Conservation (phyloP, 2,113 vertebrate species). For the Chamaetylas fuelleborni region DNA sequence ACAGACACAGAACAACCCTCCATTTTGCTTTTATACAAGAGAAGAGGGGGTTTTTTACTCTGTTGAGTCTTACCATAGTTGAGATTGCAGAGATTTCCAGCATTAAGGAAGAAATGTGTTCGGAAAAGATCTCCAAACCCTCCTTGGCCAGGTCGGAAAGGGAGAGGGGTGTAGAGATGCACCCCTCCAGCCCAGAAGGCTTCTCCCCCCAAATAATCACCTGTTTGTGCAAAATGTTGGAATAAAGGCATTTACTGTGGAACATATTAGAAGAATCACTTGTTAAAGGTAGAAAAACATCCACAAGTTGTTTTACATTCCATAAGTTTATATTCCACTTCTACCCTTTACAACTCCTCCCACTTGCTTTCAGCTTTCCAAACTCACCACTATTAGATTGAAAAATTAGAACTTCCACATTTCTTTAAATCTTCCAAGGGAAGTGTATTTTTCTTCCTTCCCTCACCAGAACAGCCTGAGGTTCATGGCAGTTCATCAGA, state of each 20-base stretch:
- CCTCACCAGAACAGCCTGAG: background rate
- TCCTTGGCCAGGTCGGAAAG: conserved; percentile 87
- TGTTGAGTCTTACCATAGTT: conserved; percentile 83
- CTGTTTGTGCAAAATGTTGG: conserved; percentile 53
- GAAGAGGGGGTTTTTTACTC: background rate
- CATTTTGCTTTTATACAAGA: background rate
- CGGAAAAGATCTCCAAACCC: conserved; percentile 94
- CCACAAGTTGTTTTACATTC: background rate
- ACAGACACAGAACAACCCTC: background rate
- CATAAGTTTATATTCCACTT: background rate
- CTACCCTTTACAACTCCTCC: background rate
- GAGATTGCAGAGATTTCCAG: conserved; percentile 97
- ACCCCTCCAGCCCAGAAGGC: conserved; percentile 92
- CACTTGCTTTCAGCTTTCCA: background rate
- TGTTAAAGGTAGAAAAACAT: background rate
- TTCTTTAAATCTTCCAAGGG: background rate
- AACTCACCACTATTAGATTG: background rate
- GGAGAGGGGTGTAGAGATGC: conserved; percentile 92
- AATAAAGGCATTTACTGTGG: background rate
- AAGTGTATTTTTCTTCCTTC: background rate
- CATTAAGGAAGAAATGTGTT: conserved; percentile 96
- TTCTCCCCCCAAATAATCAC: conserved; percentile 94
- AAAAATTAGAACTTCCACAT: background rate
- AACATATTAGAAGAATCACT: background rate
- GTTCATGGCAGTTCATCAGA: background rate